Base-by-base conservation (phyloP, 2,113 vertebrate genomes). In the Girardinichthys multiradiatus region DNA sequence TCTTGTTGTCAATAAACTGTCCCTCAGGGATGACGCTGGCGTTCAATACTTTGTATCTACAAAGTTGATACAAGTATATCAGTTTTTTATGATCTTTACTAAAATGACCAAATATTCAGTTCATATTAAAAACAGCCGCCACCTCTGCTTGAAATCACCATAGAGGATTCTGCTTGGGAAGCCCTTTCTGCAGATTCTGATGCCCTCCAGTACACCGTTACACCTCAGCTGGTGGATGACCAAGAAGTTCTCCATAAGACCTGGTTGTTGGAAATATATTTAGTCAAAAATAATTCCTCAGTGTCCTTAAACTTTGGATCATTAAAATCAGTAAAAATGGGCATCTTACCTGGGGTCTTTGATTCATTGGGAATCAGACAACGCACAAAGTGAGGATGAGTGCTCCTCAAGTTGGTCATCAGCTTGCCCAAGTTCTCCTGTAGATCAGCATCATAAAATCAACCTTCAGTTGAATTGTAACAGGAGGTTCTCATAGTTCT, bases 371-470 rank as follows among this genome's bases (percentile, higher is more conserved):
- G 96, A 35, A 97, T 97, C 84, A 97, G 92, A 60, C 96, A 97
- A 7, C 96, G 91, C 1, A 97, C 96, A 87, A 97, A 97, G 82
- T 97, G 96, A 14, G 96, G 96, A 12, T 96, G 95, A 0, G 96
- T 97, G 58, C 95, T 95, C 54, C 95, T 90, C 31, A 97, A 79
- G 83, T 97, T 97, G 12, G 95, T 84, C 96, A 97, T 97, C 73
- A 97, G 91, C 79, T 97, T 97, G 83, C 96, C 96, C 83, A 97
- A 81, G 86, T 97, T 97, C 83, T 97, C 96, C 96, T 97, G 76
- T 61, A 12, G 27, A 60, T 29, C 54, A 62, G 70, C 35, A 86
- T 26, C 39, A 58, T 48, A 27, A 35, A 74, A 42, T 10, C 9
- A 3, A 13, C 21, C 11, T 31, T 17, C n/a, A n/a, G n/a, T n/a